Base-by-base conservation (phyloP, 1,140 invertebrate species). In the Cecropterus lyciades region DNA sequence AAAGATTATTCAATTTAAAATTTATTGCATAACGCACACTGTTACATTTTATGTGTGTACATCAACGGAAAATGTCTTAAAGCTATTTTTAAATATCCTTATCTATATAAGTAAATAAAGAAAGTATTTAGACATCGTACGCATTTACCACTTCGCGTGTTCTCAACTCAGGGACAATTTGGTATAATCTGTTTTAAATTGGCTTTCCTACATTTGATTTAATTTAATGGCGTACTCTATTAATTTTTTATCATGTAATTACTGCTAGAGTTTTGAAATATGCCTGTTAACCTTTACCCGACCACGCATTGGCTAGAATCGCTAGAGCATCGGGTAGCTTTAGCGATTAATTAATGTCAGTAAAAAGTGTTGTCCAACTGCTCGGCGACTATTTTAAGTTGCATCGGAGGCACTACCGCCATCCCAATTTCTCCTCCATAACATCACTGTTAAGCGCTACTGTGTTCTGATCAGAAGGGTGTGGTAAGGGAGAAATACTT, bases 91-190 rank as follows among this genome's bases (percentile, higher is more conserved):
- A 10, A 1, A 27, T 51, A 27, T 51, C 48, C 20, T 17, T 1
- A 8, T 30, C 10, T 40, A 11, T 40, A 2, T 40, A 52, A 52
- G 16, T 30, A 8, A 14, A 33, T 52, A 15, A 33, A 0, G 17
- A n/a, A 49, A 1, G 7, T 30, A 30, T 9, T 40, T 40, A 52
- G 10, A 13, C 13, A 52, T 15, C 27, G 49, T 15, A 33, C 16
- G 13, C 20, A 33, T 3, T 15, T 52, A 52, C 33, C 24, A n/a
- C 37, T 40, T 40, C n/a, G 49, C 49, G 49, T 52, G 27, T 52
- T 33, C 2, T 9, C 13, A 52, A 33, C 7, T 10, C 24, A 52
- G 13, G 49, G 49, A 33, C 9, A 52, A 16, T 11, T 52, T 10
- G 11, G 1, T 13, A 15, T 30, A 52, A 52, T 30, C 24, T 52